A percentile compares a stretch with the other conserved stretches of the same genome.
Evolutionary conservation across 1,140 invertebrate genomes (phyloP).

Genomic region (Calosoma granatense): DNA sequence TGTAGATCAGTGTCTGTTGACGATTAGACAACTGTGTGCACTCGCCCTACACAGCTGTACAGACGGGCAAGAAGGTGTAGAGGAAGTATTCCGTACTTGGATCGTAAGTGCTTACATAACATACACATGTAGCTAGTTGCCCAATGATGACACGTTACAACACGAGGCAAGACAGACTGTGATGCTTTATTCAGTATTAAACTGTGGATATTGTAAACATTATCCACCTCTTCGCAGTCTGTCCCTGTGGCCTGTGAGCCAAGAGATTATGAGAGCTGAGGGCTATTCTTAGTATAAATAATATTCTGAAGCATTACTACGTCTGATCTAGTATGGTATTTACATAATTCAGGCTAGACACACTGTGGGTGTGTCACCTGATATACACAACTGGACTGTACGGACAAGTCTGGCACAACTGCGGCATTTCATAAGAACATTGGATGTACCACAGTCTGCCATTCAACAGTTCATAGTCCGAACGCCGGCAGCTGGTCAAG

Average conservation of each 20-base stretch:
- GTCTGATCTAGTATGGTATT: no score
- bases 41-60: constrained; percentile 23
- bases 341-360: constrained; percentile 17
- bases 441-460: constrained; percentile 19
- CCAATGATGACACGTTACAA: no score
- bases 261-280: no score
- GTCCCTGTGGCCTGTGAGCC: no score
- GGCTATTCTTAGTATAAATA: no score
- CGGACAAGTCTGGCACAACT: constrained; percentile 22
- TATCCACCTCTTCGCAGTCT: no score
- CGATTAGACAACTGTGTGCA: constrained; percentile 22
- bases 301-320: no score
- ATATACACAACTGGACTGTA: constrained; percentile 27
- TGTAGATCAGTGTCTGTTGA: constrained; percentile 19
- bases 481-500: constrained; percentile 10
- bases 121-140: neutral
- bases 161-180: no score
- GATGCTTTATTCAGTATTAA: no score
- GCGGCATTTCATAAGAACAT: constrained; percentile 18
- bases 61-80: constrained; percentile 25
- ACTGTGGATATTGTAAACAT: no score
- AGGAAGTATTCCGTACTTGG: constrained; percentile 24
- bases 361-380: constrained; percentile 23
- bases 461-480: constrained; percentile 25
- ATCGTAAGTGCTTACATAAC: constrained; percentile 21